These are phyloP conservation scores for Amiota mariae DNA, from an alignment of 2,888 invertebrate species.

Conservation along the genomic window DNA sequence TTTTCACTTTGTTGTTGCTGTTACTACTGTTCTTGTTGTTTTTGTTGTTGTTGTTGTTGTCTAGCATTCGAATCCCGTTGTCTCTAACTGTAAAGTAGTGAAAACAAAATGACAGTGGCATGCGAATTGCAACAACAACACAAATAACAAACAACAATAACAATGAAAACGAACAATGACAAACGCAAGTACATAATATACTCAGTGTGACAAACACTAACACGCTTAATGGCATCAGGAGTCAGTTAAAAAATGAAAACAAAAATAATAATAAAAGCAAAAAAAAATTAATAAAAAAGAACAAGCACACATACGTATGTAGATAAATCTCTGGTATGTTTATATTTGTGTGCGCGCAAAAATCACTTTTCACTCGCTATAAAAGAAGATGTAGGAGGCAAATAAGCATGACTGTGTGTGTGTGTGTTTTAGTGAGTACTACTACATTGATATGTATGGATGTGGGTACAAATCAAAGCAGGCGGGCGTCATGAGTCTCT, in stretches of 20 bases:
- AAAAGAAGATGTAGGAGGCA: no score
- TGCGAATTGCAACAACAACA: slow-evolving; percentile 59
- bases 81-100: not conserved
- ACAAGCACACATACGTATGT: no score
- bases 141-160: slow-evolving; percentile 45
- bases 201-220: slow-evolving; percentile 45
- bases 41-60: slow-evolving; percentile 33
- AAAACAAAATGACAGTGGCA: slow-evolving; percentile 63
- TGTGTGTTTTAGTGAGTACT: no score
- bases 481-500: no score
- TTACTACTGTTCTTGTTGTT: slow-evolving; percentile 54
- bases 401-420: no score
- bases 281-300: slow-evolving; percentile 31
- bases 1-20: slow-evolving; percentile 39
- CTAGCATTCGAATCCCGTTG: slow-evolving; percentile 30
- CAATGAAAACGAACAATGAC: slow-evolving; percentile 53
- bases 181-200: slow-evolving; percentile 38
- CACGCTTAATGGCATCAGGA: slow-evolving; percentile 44
- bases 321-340: no score
- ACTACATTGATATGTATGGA: no score
- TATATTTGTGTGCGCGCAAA: no score
- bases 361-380: no score
- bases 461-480: no score
- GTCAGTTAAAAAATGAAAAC: slow-evolving; percentile 32
- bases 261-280: slow-evolving; percentile 36